Evolutionary conservation across 2,797 vertebrate species (phyloP).

Genomic region (Halcyon smyrnensis): DNA sequence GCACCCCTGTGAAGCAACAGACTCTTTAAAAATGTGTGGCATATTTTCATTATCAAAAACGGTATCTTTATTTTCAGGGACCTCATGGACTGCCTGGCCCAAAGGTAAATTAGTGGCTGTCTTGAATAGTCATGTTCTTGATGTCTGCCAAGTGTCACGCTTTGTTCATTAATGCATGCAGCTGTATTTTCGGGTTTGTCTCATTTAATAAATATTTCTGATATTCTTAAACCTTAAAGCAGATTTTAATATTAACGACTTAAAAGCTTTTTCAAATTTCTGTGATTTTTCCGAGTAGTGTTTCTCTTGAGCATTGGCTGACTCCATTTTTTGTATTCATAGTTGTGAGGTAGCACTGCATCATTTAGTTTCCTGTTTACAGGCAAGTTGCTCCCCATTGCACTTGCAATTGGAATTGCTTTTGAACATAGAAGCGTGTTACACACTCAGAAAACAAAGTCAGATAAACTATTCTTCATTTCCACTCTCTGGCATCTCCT

Average conservation of each 20-base stretch:
- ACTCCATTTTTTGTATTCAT: neutral
- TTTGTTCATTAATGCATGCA: constrained; percentile 68
- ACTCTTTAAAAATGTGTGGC: neutral
- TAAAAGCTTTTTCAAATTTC: constrained; percentile 21
- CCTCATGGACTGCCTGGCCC: constrained; percentile 95
- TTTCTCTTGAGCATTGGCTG: neutral
- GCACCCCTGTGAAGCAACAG: neutral
- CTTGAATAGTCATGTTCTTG: neutral
- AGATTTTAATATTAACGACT: constrained; percentile 43
- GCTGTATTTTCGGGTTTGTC: constrained; percentile 69
- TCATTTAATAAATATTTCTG: constrained; percentile 53
- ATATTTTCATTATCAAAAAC: constrained; percentile 21
- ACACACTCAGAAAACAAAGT: neutral
- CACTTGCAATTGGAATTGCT: neutral
- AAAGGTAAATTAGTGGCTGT: constrained; percentile 85
- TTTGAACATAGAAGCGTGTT: neutral
- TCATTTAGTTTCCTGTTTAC: neutral
- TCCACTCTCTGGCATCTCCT: neutral
- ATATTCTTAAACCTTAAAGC: constrained; percentile 85
- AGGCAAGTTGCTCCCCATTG: neutral
- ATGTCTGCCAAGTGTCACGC: neutral
- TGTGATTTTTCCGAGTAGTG: neutral
- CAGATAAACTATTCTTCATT: neutral
- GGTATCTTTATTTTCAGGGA: constrained; percentile 84
- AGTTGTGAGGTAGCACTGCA: neutral